These are phyloP conservation scores for Ischnus inquisitorius DNA, from an alignment of 2,888 invertebrate species.

Conservation along the genomic window DNA sequence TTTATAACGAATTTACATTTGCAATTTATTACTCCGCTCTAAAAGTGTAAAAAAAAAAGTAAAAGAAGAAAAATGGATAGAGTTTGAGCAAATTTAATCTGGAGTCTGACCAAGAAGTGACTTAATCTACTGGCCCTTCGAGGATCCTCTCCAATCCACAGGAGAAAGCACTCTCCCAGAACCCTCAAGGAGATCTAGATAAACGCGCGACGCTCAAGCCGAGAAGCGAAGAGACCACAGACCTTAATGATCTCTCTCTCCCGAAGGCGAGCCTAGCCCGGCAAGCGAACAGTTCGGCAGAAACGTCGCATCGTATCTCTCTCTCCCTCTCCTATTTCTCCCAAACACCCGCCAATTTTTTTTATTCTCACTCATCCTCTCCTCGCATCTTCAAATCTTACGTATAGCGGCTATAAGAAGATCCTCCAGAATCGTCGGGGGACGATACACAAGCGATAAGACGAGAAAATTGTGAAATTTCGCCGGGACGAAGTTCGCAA, in stretches of 20 bases:
- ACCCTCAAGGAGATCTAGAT: slow-evolving; percentile 56
- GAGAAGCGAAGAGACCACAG: slow-evolving; percentile 35
- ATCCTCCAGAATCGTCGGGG: background rate
- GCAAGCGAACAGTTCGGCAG: slow-evolving; percentile 8
- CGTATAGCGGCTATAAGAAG: background rate
- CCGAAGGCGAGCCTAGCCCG: background rate
- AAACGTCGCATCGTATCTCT: background rate
- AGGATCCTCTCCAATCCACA: background rate
- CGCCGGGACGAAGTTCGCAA: slow-evolving; percentile 50
- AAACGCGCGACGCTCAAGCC: slow-evolving; percentile 55
- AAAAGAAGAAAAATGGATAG: slow-evolving; percentile 13
- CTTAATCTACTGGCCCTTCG: slow-evolving; percentile 51
- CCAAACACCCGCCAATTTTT: background rate
- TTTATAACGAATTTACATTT: background rate
- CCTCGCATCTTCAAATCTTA: slow-evolving; percentile 1
- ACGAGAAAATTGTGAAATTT: slow-evolving; percentile 42
- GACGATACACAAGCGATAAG: slow-evolving; percentile 21
- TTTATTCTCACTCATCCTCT: background rate
- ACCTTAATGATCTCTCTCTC: slow-evolving; percentile 55
- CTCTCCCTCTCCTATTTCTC: background rate
- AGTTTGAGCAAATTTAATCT: background rate
- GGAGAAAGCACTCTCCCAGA: slow-evolving; percentile 18
- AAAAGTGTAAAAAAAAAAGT: background rate
- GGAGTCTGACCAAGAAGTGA: slow-evolving; percentile 31
- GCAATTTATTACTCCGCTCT: background rate